These are phyloP conservation scores for Dendrocopos noguchii DNA, from an alignment of 2,113 vertebrate species.

Conservation along the genomic window DNA sequence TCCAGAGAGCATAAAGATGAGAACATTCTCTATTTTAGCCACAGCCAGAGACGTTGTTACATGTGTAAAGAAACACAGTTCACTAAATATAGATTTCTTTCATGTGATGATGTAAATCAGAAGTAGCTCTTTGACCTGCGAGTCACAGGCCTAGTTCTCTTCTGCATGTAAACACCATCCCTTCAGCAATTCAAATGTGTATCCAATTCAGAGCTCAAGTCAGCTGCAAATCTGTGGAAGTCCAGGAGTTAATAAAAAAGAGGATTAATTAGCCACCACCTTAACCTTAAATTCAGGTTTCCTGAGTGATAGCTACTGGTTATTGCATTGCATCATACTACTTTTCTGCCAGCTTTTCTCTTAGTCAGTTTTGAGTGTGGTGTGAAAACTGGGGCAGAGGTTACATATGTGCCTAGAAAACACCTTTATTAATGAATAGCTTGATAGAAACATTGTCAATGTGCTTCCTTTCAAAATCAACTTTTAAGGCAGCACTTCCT, in stretches of 20 bases:
- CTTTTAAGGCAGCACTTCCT: conserved; percentile 6
- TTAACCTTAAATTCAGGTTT: neutral
- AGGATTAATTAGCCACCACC: neutral
- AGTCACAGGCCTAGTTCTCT: neutral
- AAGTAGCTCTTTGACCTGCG: neutral
- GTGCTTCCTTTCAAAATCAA: conserved; percentile 56
- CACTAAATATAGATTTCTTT: neutral
- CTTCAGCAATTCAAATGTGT: neutral
- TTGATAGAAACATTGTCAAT: neutral
- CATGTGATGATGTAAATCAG: neutral
- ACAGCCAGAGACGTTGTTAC: neutral
- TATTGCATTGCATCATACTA: neutral
- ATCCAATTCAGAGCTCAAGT: neutral
- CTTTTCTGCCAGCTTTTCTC: neutral
- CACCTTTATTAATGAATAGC: neutral
- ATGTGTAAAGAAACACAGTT: neutral
- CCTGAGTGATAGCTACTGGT: neutral
- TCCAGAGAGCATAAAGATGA: neutral
- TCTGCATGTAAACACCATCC: neutral
- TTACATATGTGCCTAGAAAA: conserved; percentile 13
- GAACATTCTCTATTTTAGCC: neutral
- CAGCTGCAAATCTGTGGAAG: neutral
- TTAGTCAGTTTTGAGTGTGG: neutral
- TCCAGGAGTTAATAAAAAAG: neutral
- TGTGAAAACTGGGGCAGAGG: neutral